Evolutionary conservation across 35 echinoderm and acorn worm species (phyloP), one percentile per base, ranked within the genome.

Genomic region (Stichopus chloronotus): DNA sequence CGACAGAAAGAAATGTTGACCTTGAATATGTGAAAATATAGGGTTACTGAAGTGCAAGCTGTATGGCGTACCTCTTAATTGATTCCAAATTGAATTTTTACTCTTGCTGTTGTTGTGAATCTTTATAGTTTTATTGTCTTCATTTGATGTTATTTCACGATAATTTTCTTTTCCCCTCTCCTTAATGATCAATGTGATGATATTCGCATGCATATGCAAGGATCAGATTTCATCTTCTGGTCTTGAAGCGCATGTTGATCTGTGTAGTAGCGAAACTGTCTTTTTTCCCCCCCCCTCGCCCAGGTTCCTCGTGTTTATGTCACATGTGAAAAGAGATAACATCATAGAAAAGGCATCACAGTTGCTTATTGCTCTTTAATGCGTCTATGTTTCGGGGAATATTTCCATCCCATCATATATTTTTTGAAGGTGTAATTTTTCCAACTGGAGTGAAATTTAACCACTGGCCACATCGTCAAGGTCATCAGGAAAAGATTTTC

Each of bases 371-470:
- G 82, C 82, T 85, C 58, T 85, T 59, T 85, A 85, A 85, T 85
- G 55, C 57, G 55, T 58, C 56, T 23, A 21, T 58, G 17, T 57
- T 85, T 17, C 55, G 16, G 55, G 55, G 57, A 85, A 85, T 85
- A 85, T 85, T 85, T 85, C 82, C 55, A 85, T 85, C 57, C 57
- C 82, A 85, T 85, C 21, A 89, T 63, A 88, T 54, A 89, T 52
- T 24, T 88, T 53, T 22, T 88, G 60, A 89, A 89, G 65, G 65
- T 89, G 52, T 89, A 63, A 89, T 71, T 89, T 89, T 89, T 89
- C 87, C 53, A 12, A 89, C 22, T 72, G 87, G 19, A 89, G 60
- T 85, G 82, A 85, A 85, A 85, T 58, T 85, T 58, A 58, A 85
- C 82, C 82, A 23, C 55, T 58, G 55, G 82, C 82, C 82, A 85